These are phyloP conservation scores for Tinea pellionella DNA, from an alignment of 2,888 invertebrate genomes.

Conservation along the genomic window DNA sequence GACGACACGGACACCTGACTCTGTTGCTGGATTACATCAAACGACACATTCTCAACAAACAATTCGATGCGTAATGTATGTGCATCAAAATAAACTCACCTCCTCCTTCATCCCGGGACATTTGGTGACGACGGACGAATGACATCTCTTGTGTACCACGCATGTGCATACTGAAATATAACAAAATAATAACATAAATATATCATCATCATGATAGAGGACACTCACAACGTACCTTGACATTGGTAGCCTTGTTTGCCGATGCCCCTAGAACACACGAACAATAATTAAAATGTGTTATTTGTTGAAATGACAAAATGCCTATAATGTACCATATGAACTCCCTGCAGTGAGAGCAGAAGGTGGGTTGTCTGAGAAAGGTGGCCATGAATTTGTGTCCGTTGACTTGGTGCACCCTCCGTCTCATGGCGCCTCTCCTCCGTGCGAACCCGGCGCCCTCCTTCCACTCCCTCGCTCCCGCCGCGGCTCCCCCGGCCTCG, in stretches of 20 bases:
- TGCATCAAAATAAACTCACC: slow-evolving; percentile 38
- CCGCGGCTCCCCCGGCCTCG: slow-evolving; percentile 28
- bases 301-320: not conserved
- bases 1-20: slow-evolving; percentile 65
- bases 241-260: slow-evolving; percentile 98
- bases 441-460: slow-evolving; percentile 96
- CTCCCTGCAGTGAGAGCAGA: slow-evolving; percentile 99
- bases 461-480: slow-evolving; percentile 85
- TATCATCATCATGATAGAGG: not conserved
- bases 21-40: too few relatives aligned
- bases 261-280: slow-evolving; percentile 81
- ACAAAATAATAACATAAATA: slow-evolving; percentile 13
- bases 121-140: slow-evolving; percentile 96
- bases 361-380: slow-evolving; percentile 97
- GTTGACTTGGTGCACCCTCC: slow-evolving; percentile 96
- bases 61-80: too few relatives aligned
- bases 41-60: too few relatives aligned
- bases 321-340: slow-evolving; percentile 86
- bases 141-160: slow-evolving; percentile 99
- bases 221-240: slow-evolving; percentile 78
- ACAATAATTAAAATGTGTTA: slow-evolving; percentile 32
- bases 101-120: slow-evolving; percentile 98
- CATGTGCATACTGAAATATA: slow-evolving; percentile 94
- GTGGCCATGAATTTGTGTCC: slow-evolving; percentile 99
- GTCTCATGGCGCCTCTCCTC: slow-evolving; percentile 96